Percentiles rank a stretch among this genome's conserved stretches.
phyloP scores from a whole-genome alignment of 2,113 vertebrate genomes.

The Piaya cayana region DNA sequence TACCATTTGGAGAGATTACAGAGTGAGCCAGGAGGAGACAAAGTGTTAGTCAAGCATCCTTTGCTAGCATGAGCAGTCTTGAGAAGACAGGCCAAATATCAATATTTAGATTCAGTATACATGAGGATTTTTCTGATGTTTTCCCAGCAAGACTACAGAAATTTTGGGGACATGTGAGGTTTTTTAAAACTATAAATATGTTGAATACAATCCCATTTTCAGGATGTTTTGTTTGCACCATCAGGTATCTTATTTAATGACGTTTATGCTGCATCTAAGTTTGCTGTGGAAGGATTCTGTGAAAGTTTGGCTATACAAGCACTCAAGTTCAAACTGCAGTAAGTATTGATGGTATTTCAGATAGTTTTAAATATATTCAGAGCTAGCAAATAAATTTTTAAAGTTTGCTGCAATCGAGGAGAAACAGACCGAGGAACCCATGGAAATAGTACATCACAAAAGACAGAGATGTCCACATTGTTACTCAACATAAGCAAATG shows the following conservation, averaged over 20 bases:
- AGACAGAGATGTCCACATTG: background rate
- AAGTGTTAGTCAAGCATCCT: background rate
- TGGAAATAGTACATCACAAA: background rate
- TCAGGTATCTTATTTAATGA: slow-evolving; percentile 89
- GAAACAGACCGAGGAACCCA: background rate
- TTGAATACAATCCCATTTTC: background rate
- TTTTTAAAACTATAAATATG: background rate
- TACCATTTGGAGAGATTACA: background rate
- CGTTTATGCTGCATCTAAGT: slow-evolving; percentile 88
- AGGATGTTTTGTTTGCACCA: background rate
- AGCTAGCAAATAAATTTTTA: background rate
- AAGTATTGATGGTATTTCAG: slow-evolving; percentile 59
- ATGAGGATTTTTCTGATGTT: background rate
- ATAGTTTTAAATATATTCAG: background rate
- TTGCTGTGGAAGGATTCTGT: slow-evolving; percentile 89
- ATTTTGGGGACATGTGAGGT: background rate
- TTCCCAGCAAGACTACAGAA: background rate
- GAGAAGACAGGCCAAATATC: background rate
- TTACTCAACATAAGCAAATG: background rate
- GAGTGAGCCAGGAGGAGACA: background rate
- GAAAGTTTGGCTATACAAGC: slow-evolving; percentile 88
- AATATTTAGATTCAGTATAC: background rate
- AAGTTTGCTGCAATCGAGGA: background rate
- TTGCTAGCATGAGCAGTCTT: background rate
- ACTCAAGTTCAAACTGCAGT: slow-evolving; percentile 86